Conservation (phyloP, 92 coral and sea anemone species). For the Bergia puertoricense region DNA sequence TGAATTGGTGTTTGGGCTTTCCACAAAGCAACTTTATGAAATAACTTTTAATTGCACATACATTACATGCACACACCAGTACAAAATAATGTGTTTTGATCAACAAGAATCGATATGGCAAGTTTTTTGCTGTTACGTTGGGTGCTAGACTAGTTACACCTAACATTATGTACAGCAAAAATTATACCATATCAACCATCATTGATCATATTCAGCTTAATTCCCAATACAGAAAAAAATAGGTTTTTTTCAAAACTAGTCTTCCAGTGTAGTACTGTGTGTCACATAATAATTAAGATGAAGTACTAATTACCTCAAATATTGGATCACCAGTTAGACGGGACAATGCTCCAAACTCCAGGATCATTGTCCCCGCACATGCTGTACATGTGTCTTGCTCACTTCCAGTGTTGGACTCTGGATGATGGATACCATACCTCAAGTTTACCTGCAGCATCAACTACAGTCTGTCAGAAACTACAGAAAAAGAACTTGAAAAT, state of each 20-base stretch:
- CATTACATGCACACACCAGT: background rate
- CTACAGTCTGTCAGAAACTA: background rate
- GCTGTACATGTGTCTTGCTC: constrained; percentile 99
- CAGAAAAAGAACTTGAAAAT: background rate
- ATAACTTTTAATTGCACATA: no score
- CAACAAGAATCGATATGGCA: no score
- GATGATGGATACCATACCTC: constrained; percentile 92
- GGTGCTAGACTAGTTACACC: no score
- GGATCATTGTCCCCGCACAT: constrained; percentile 99
- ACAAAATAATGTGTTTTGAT: no score
- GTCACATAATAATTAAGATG: background rate
- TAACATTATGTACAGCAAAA: no score
- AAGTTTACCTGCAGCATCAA: constrained; percentile 72
- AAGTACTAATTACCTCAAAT: constrained; percentile 73
- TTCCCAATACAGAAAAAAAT: no score
- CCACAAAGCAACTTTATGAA: background rate
- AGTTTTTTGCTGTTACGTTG: no score
- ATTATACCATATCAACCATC: no score
- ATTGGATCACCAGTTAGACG: constrained; percentile 93
- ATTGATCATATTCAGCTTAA: no score
- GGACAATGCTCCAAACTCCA: constrained; percentile 99
- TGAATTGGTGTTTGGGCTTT: background rate
- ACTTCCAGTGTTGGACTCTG: constrained; percentile 92
- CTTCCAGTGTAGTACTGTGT: background rate
- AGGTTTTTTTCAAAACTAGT: background rate